Conservation (phyloP, 2,797 vertebrate genomes). For the Propithecus deckenii region DNA sequence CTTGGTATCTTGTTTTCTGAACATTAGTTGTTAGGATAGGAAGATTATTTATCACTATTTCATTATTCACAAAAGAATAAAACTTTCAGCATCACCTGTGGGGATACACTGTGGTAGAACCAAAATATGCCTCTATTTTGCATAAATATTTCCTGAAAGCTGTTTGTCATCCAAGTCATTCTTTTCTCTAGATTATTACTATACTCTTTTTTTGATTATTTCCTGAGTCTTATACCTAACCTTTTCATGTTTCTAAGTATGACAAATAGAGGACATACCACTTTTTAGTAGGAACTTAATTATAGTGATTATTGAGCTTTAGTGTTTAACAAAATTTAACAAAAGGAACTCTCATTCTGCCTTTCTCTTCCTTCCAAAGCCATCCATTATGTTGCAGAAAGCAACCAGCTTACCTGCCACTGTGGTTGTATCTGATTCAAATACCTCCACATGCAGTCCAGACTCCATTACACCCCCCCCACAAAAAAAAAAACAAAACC, state of each 20-base stretch:
- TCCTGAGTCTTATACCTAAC: not conserved
- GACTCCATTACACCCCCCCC: not conserved
- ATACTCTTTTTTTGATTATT: not conserved
- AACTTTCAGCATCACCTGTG: fast-evolving
- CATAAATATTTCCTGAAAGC: not conserved
- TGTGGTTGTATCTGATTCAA: not conserved
- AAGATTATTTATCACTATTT: not conserved
- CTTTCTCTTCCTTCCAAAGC: not conserved
- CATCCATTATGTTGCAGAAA: not conserved
- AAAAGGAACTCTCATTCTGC: not conserved
- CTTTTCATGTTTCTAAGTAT: not conserved
- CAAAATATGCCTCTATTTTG: not conserved
- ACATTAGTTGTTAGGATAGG: not conserved
- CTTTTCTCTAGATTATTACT: not conserved
- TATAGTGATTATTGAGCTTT: not conserved
- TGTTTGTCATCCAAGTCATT: not conserved
- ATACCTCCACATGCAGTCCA: fast-evolving
- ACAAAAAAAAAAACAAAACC: too few relatives aligned
- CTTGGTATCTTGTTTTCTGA: not conserved
- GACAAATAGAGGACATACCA: not conserved
- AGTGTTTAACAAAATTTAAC: not conserved
- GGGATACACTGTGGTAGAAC: not conserved
- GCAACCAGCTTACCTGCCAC: not conserved
- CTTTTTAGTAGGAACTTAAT: not conserved
- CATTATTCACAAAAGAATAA: not conserved